Conservation (phyloP, 37 sponge, comb jelly and placozoan genomes). For the Geodia barretti region DNA sequence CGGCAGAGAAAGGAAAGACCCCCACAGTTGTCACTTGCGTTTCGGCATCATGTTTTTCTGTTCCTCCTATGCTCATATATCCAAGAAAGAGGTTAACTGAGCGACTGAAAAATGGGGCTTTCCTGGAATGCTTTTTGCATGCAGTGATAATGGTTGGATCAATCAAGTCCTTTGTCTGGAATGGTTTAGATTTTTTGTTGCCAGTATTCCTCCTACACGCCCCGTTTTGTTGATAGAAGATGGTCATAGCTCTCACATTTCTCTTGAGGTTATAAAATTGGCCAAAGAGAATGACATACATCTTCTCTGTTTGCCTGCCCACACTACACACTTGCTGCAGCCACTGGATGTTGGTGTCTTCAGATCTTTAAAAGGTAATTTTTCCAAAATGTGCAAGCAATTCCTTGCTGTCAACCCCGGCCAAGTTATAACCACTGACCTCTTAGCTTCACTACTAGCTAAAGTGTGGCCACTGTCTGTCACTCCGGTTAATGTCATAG, state of each 20-base stretch:
- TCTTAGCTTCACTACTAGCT: slow-evolving; percentile 37
- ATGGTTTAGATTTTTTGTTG: slow-evolving; percentile 39
- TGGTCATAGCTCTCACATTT: slow-evolving; percentile 46
- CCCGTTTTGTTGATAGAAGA: slow-evolving; percentile 32
- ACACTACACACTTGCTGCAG: slow-evolving; percentile 45
- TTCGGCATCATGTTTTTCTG: slow-evolving; percentile 4
- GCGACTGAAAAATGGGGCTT: not conserved
- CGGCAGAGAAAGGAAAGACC: slow-evolving; percentile 35
- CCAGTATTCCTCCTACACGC: slow-evolving; percentile 25
- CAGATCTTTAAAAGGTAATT: slow-evolving; percentile 32
- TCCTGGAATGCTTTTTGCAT: slow-evolving; percentile 23
- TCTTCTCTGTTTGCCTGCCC: slow-evolving; percentile 38
- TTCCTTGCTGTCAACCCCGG: slow-evolving; percentile 45
- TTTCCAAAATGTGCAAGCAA: slow-evolving; percentile 15
- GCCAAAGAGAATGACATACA: slow-evolving; percentile 34
- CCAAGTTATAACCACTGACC: slow-evolving; percentile 32
- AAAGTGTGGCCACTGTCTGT: slow-evolving; percentile 1
- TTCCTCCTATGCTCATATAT: slow-evolving; percentile 42
- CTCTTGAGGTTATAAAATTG: slow-evolving; percentile 37
- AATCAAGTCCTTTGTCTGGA: slow-evolving; percentile 27
- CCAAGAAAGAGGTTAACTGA: slow-evolving; percentile 27
- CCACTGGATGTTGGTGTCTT: slow-evolving; percentile 51
- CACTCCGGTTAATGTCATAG: not conserved
- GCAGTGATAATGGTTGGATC: slow-evolving; percentile 37
- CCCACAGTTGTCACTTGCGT: slow-evolving; percentile 35